Conservation (phyloP, 2,797 vertebrate genomes). For the Coranthus polyacanthus region DNA sequence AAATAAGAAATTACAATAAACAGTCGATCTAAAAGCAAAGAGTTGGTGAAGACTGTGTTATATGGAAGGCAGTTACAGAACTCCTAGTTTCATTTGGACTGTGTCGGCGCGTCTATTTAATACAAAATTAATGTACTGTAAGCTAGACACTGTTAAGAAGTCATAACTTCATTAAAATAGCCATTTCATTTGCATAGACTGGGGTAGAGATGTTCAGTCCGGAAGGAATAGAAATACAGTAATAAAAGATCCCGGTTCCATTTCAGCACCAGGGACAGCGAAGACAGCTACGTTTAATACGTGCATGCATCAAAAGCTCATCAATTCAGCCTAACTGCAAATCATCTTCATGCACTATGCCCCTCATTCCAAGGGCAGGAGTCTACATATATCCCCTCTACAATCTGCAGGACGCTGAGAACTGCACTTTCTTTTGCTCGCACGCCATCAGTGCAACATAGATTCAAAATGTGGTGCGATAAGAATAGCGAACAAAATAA, state of each 20-base stretch:
- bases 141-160: not conserved
- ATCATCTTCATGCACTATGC: not conserved
- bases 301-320: not conserved
- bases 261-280: constrained; percentile 88
- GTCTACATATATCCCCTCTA: not conserved
- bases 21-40: not conserved
- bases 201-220: not conserved
- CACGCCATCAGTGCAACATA: constrained; percentile 1
- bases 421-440: constrained; percentile 18
- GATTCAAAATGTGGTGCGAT: not conserved
- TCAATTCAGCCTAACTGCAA: not conserved
- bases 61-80: not conserved
- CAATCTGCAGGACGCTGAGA: constrained; percentile 52
- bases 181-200: not conserved
- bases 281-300: constrained; percentile 6
- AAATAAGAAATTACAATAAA: not conserved
- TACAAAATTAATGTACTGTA: not conserved
- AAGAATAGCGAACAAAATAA: not conserved
- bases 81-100: not conserved
- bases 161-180: not conserved
- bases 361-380: not conserved
- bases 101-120: not conserved
- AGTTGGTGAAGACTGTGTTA: not conserved
- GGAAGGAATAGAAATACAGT: not conserved
- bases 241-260: constrained; percentile 30